Percentiles rank a stretch among this genome's conserved stretches.
phyloP scores from a whole-genome alignment of 2,888 invertebrate genomes.

The Acrocyrtus sp. region DNA sequence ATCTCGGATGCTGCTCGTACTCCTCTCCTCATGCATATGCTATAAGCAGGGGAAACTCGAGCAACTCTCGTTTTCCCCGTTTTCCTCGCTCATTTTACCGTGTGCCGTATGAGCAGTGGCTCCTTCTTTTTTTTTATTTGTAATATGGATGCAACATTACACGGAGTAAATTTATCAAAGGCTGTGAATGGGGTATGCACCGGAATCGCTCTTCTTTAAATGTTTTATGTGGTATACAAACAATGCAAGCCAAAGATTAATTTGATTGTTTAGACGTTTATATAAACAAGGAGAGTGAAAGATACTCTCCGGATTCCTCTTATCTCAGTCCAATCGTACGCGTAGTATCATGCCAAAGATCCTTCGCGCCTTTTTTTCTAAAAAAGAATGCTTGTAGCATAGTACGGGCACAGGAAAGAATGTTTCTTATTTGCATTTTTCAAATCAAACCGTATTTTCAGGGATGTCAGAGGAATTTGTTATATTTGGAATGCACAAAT shows the following conservation, averaged over 20 bases:
- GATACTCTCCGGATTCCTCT: slow-evolving; percentile 39
- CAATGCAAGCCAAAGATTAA: slow-evolving; percentile 35
- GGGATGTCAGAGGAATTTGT: slow-evolving; percentile 13
- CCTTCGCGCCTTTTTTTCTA: not conserved
- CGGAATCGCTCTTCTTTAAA: no score
- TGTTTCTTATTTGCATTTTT: no score
- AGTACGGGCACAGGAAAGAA: not conserved
- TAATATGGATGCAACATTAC: no score
- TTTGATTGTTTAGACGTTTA: slow-evolving; percentile 48
- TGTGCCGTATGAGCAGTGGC: no score
- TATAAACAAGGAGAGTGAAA: slow-evolving; percentile 42
- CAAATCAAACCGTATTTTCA: not conserved
- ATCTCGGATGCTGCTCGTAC: no score
- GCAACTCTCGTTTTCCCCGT: no score
- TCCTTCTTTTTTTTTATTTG: no score
- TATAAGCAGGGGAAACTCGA: no score
- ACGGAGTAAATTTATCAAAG: no score
- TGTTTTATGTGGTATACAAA: slow-evolving; percentile 13
- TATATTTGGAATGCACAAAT: slow-evolving; percentile 27
- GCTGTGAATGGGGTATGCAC: no score
- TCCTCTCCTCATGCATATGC: no score
- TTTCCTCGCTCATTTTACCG: no score
- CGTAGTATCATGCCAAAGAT: not conserved
- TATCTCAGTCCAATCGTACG: slow-evolving; percentile 7
- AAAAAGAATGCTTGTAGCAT: not conserved